Percentiles rank a stretch among this genome's conserved stretches.
Evolutionary conservation across 2,888 invertebrate genomes (phyloP).

Genomic region (Apodemia hepburni): DNA sequence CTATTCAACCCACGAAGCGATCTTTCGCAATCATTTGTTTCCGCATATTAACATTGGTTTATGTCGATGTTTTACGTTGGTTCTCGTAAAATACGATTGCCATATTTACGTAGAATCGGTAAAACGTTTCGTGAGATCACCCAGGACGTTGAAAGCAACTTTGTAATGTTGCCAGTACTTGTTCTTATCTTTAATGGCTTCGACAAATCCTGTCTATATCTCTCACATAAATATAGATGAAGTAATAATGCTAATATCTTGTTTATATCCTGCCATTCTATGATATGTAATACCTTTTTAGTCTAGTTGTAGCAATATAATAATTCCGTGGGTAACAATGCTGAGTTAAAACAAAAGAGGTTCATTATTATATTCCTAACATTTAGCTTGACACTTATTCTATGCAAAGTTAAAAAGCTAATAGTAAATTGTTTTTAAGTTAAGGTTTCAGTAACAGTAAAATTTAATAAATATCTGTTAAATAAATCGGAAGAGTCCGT

Average conservation of each 20-base stretch:
- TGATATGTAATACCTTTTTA: background rate
- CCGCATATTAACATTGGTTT: background rate
- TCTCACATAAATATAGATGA: constrained; percentile 11
- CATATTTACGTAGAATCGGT: constrained; percentile 3
- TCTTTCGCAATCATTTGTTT: background rate
- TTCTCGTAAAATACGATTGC: constrained; percentile 6
- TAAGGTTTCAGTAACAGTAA: too few species aligned
- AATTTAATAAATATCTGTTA: too few species aligned
- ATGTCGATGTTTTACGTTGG: background rate
- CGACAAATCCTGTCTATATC: constrained; percentile 16
- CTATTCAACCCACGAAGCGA: too few species aligned
- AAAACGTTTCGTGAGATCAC: constrained; percentile 4
- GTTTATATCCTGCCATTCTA: constrained; percentile 1
- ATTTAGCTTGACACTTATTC: too few species aligned
- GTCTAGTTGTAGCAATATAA: too few species aligned
- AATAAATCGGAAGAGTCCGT: too few species aligned
- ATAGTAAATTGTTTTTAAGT: too few species aligned
- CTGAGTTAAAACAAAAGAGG: too few species aligned
- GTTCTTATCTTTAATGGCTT: constrained; percentile 10
- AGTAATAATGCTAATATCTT: constrained; percentile 6
- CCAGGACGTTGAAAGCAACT: constrained; percentile 15
- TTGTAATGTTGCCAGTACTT: constrained; percentile 8
- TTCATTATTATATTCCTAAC: too few species aligned
- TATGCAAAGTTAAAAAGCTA: too few species aligned
- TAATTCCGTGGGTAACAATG: too few species aligned